Base-by-base conservation (phyloP, 2,888 invertebrate species). In the Brachycybe producta region DNA sequence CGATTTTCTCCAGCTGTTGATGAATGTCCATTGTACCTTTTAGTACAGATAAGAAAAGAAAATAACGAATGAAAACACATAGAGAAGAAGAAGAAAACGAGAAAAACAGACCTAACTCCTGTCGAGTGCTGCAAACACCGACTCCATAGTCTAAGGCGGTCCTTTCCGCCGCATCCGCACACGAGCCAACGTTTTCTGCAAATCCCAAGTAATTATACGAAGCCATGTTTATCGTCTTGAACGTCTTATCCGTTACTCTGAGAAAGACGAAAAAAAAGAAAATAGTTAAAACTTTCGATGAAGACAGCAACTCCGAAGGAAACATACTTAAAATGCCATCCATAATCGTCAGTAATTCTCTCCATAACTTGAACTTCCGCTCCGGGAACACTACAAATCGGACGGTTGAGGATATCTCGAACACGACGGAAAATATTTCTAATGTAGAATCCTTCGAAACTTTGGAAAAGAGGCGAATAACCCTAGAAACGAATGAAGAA, bases 151-250 rank as follows among this genome's bases (percentile, higher is more conserved):
- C 71, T 49, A 77, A 73, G 36, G 84, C 73, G 8, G 79, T 73
- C 50, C 74, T 69, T 57, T 79, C 79, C 15, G 85, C 77, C 23
- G 75, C 75, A 53, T 82, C 79, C 13, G 87, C 83, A 67, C 84
- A 84, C 2, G 77, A 75, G 2, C 86, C 88, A 8, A 71, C 68
- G 54, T 81, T 76, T 67, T 88, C 82, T 8, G 95, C 92, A 72
- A 97, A 97, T 3, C 97, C 97, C 56, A 98, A 73, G 71, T 98
- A 98, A 71, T 98, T 98, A 71, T 98, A 98, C 2, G 95, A 97
- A 55, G 94, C 95, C 63, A 97, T 74, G 73, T 98, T 98, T 61
- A 95, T 74, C 63, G 90, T 91, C 61, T 78, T 78, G 19, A 78
- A 79, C 67, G 78, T 73, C 13, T 75, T 77, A 47, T 90, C 92